A percentile compares a stretch with the other conserved stretches of the same genome.
phyloP scores from a whole-genome alignment of 2,888 invertebrate species.

The Drosophila nr. fundita region DNA sequence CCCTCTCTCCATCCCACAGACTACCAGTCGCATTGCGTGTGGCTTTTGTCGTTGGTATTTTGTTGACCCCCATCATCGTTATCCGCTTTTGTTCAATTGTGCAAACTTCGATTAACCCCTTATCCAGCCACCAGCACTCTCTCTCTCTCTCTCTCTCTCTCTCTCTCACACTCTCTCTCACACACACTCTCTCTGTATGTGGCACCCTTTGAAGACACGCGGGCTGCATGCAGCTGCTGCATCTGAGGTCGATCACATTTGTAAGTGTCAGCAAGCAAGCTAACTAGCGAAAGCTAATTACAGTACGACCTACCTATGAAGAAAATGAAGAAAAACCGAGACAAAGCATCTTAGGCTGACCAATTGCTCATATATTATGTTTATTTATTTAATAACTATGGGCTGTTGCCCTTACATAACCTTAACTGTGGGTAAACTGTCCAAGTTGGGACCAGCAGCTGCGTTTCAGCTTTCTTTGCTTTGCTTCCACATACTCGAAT shows the following conservation, averaged over 20 bases:
- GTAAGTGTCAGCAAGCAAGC: not conserved
- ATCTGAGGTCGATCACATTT: constrained; percentile 13
- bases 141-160: not conserved
- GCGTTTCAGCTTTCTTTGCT: constrained; percentile 15
- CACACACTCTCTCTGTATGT: not conserved
- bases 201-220: constrained; percentile 3
- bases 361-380: not conserved
- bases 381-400: not conserved
- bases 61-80: constrained; percentile 5
- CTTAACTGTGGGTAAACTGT: constrained; percentile 20
- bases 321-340: not conserved
- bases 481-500: constrained; percentile 50
- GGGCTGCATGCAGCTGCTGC: constrained; percentile 26
- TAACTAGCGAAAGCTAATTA: constrained; percentile 6
- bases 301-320: constrained; percentile 2
- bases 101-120: constrained; percentile 4
- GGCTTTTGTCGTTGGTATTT: constrained; percentile 1
- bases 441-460: constrained; percentile 2
- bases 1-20: not conserved
- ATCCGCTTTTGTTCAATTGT: constrained; percentile 10
- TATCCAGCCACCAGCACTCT: not conserved
- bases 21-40: not conserved
- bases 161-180: not conserved
- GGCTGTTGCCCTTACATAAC: not conserved
- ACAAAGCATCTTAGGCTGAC: not conserved